Base-by-base conservation (phyloP, 1,140 invertebrate genomes). In the Apocrypta bakeri region DNA sequence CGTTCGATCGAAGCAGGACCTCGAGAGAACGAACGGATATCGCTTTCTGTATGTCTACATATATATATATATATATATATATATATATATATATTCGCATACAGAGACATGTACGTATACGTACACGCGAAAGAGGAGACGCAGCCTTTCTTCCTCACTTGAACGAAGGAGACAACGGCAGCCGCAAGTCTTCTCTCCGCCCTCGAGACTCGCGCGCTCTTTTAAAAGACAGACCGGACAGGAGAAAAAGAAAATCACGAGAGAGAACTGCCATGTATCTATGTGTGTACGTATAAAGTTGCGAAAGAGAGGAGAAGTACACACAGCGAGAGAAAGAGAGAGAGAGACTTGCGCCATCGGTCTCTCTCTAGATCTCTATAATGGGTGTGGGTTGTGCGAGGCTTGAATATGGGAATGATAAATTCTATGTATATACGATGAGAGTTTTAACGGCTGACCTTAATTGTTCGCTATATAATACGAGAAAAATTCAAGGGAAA, bases 121-220 rank as follows among this genome's bases (percentile, higher is more conserved):
- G 63, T 64, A 21, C 14, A 29, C 64, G 64, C 12, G 64, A 66
- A 66, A 71, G 68, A 37, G 68, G 68, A 71, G 68, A 71, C 56
- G 29, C 11, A 61, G 73, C 31, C 12, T 61, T 29, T 56, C 48
- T 56, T 56, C 48, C 17, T 56, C 48, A 8, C 48, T 48, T 11
- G 42, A 56, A 56, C 48, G 1, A 6, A 56, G 48, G 48, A 21
- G 48, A n/a, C 48, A n/a, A n/a, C 48, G 48, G 6, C 48, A 17
- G 48, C 48, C 48, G 21, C 48, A 56, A n/a, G 48, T 56, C 48
- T 6, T 56, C 48, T n/a, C 48, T 48, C 17, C 48, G 48, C 48
- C 48, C 48, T 56, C 48, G 6, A 56, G 33, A 37, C 42, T 48
- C 14, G 14, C 14, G 1, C 12, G 42, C 11, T 48, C 48, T 56